These are phyloP conservation scores for Pogonus chalceus DNA, from an alignment of 1,140 invertebrate genomes.

Conservation along the genomic window DNA sequence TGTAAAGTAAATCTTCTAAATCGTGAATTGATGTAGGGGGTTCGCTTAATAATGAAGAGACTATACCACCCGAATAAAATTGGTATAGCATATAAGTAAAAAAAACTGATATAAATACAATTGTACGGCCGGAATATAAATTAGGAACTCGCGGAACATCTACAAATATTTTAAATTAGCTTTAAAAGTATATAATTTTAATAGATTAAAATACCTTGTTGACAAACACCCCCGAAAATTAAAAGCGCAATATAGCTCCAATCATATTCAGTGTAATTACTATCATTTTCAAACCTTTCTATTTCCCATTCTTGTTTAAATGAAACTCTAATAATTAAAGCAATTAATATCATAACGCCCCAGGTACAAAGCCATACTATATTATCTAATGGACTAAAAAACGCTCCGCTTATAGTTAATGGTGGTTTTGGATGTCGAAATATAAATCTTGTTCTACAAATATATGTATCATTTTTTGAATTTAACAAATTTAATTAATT, in stretches of 20 bases:
- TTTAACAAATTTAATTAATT: slow-evolving; percentile 6
- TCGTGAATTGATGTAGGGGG: slow-evolving; percentile 51
- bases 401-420: slow-evolving; percentile 45
- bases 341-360: slow-evolving; percentile 26
- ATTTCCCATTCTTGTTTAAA: slow-evolving; percentile 11
- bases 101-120: slow-evolving; percentile 50
- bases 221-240: slow-evolving; percentile 35
- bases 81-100: slow-evolving; percentile 55
- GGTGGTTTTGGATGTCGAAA: slow-evolving; percentile 51
- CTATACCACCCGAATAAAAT: slow-evolving; percentile 64
- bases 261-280: neutral
- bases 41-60: slow-evolving; percentile 56
- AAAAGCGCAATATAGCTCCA: slow-evolving; percentile 29
- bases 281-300: neutral
- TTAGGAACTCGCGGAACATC: slow-evolving; percentile 15
- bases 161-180: slow-evolving; percentile 28
- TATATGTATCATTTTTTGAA: slow-evolving; percentile 5
- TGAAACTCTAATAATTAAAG: slow-evolving; percentile 29
- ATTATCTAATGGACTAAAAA: slow-evolving; percentile 42
- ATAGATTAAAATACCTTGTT: slow-evolving; percentile 27
- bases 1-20: slow-evolving; percentile 47
- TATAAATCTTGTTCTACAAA: slow-evolving; percentile 45
- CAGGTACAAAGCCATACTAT: slow-evolving; percentile 44
- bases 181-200: neutral
- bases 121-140: slow-evolving; percentile 41